Conservation (phyloP, 2,113 vertebrate genomes). For the Ascaphus truei region DNA sequence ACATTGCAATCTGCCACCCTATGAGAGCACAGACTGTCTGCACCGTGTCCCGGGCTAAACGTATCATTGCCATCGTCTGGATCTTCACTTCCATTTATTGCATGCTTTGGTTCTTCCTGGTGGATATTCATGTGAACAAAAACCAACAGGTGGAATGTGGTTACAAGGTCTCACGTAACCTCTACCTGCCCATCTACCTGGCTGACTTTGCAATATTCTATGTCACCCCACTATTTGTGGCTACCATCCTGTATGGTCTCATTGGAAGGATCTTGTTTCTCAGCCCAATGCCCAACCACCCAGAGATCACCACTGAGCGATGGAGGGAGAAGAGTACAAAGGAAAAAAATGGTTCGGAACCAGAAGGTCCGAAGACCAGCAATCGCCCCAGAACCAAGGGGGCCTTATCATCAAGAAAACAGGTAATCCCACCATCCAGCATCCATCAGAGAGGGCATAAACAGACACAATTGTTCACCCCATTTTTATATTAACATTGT, state of each 20-base stretch:
- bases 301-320: conserved; percentile 46
- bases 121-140: conserved; percentile 63
- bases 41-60: conserved; percentile 67
- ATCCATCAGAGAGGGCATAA: no score
- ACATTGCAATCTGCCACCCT: conserved; percentile 72
- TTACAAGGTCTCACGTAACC: conserved; percentile 70
- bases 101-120: conserved; percentile 76
- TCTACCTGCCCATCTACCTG: conserved; percentile 78
- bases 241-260: conserved; percentile 66
- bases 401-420: conserved; percentile 67
- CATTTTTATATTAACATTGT: no score
- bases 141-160: conserved; percentile 62
- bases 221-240: conserved; percentile 62
- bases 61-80: conserved; percentile 66
- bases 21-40: conserved; percentile 68
- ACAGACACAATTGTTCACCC: no score
- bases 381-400: conserved; percentile 47
- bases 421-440: conserved; percentile 51
- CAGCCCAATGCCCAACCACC: conserved; percentile 54
- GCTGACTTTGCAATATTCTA: conserved; percentile 77
- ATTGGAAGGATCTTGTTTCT: conserved; percentile 68
- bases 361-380: conserved; percentile 33
- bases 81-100: conserved; percentile 68
- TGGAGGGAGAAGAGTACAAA: conserved; percentile 44
- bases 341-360: conserved; percentile 20